Conservation (phyloP, 2,888 invertebrate genomes). For the Creontiades dilutus region DNA sequence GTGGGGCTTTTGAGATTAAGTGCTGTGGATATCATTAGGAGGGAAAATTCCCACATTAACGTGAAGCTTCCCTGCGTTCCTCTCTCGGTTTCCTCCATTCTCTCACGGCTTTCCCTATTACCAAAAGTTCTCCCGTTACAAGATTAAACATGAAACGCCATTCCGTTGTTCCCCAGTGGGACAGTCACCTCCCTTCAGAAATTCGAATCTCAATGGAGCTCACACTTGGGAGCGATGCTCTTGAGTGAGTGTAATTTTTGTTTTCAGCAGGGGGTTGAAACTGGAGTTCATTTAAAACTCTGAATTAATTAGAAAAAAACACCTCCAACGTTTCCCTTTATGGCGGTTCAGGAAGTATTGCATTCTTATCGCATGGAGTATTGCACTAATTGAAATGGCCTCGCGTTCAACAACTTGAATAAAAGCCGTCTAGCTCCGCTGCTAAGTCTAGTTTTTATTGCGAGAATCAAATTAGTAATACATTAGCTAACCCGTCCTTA, state of each 20-base stretch:
- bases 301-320: conserved; percentile 31
- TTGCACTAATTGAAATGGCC: too few relatives aligned
- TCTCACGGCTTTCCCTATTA: conserved; percentile 53
- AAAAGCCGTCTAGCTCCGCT: too few relatives aligned
- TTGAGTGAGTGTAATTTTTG: background rate
- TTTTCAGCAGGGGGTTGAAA: background rate
- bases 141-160: conserved; percentile 67
- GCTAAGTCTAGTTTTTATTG: too few relatives aligned
- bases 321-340: background rate
- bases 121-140: conserved; percentile 60
- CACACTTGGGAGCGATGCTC: conserved; percentile 9
- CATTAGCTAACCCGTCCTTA: too few relatives aligned
- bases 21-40: conserved; percentile 68
- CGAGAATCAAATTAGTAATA: too few relatives aligned
- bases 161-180: background rate
- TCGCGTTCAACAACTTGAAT: too few relatives aligned
- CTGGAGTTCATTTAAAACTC: conserved; percentile 4
- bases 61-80: conserved; percentile 57
- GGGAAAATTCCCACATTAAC: conserved; percentile 69
- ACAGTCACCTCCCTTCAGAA: conserved; percentile 37
- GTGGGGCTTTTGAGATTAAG: conserved; percentile 63
- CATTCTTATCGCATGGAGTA: too few relatives aligned
- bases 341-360: background rate
- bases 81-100: conserved; percentile 41
- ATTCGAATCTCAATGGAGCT: conserved; percentile 41